Base-by-base conservation (phyloP, 2,113 vertebrate genomes). In the Pithys albifrons region DNA sequence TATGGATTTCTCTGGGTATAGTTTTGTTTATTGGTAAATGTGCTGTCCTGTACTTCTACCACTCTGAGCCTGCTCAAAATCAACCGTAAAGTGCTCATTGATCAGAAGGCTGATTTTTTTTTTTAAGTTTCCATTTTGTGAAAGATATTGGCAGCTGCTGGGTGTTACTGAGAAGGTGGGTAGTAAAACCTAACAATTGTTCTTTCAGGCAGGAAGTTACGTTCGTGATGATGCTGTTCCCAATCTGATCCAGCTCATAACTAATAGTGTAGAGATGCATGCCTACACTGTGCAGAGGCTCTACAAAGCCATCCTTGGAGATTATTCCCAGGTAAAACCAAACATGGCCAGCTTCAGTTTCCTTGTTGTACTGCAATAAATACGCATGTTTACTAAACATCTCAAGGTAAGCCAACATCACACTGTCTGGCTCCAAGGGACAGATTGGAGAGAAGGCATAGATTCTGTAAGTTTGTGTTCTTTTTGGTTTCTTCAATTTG, bases 221-320 rank as follows among this genome's bases (percentile, higher is more conserved):
- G 99, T 99, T 95, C 98, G 99, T 95, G 99, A 99, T 55, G 99
- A 99, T 96, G 99, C 99, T 27, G 99, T 99, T 71, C 99, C 99
- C 35, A 99, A 99, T 97, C 98, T 99, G 95, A 99, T 99, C 96
- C 99, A 99, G 97, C 98, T 99, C 84, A 99, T 99, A 98, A 99
- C 99, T n/a, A 99, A 99, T 93, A 99, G 99, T 46, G 98, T 99
- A 91, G 99, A 99, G 97, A 99, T 99, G 99, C 99, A 99, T 70
- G 99, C 99, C 79, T 99, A 99, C 95, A 99, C 99, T 75, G 99
- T 99, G 51, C 99, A 99, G 98, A 99, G 99, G 97, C 99, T 99
- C 78, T 99, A 99, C 97, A 99, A 99, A 98, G 99, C 99, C 51
- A 98, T 99, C 95, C 97, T 99, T 95, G 99, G 99, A 93, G 99